Conservation (phyloP, 2,888 invertebrate species). For the Drosophila villosipedis region DNA sequence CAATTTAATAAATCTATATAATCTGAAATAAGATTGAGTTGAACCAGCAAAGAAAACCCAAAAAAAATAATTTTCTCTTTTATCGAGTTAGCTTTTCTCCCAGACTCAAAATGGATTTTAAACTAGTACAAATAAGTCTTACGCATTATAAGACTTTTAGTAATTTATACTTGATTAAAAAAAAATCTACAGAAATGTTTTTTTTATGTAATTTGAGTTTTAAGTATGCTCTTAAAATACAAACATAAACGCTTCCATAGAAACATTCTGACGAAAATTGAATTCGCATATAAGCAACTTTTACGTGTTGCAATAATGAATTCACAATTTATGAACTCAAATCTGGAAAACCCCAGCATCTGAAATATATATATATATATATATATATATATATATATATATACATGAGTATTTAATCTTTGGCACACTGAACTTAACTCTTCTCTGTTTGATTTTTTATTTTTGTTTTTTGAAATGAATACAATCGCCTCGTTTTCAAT, state of each 20-base stretch:
- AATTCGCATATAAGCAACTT: not conserved
- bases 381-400: not conserved
- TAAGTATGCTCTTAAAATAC: not conserved
- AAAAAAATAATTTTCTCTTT: not conserved
- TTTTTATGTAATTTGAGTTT: not conserved
- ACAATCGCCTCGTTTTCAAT: slow-evolving; percentile 43
- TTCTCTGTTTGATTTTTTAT: slow-evolving; percentile 14
- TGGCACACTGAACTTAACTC: slow-evolving; percentile 9
- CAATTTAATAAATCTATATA: not conserved
- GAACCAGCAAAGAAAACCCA: not conserved
- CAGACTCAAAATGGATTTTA: not conserved
- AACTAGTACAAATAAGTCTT: not conserved
- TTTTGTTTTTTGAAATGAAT: slow-evolving; percentile 33
- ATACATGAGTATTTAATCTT: slow-evolving; percentile 4
- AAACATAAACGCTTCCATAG: not conserved
- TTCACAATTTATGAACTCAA: not conserved
- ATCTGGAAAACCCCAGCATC: not conserved
- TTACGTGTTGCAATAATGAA: too few species aligned
- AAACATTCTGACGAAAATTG: not conserved
- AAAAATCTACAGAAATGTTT: too few species aligned
- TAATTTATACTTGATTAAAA: not conserved
- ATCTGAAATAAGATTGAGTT: not conserved
- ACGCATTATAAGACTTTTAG: not conserved
- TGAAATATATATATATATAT: not conserved
- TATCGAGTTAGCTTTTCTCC: not conserved